phyloP scores from a whole-genome alignment of 1,140 invertebrate genomes.

The Drosophila trapezifrons region DNA sequence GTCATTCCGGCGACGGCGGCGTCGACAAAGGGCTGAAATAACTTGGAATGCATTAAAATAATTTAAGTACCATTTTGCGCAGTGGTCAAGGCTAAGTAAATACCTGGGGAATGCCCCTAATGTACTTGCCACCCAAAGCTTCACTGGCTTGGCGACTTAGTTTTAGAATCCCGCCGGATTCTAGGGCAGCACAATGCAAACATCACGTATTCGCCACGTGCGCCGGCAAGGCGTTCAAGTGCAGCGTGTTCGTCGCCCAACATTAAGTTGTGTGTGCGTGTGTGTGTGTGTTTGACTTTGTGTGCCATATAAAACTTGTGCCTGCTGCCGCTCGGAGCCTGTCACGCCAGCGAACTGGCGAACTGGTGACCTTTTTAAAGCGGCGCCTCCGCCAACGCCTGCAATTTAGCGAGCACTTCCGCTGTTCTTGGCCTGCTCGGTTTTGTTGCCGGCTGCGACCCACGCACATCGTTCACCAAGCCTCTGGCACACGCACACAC shows the following conservation, averaged over 20 bases:
- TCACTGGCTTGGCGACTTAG: constrained; percentile 9
- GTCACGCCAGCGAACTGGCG: constrained; percentile 52
- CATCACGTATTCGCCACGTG: constrained; percentile 71
- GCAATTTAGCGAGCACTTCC: constrained; percentile 59
- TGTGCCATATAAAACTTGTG: constrained; percentile 34
- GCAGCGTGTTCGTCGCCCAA: constrained; percentile 18
- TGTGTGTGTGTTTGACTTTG: too few species aligned
- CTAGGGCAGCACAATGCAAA: constrained; percentile 30
- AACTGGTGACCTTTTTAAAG: constrained; percentile 64
- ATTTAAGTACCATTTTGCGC: constrained; percentile 46
- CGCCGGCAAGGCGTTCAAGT: constrained; percentile 37
- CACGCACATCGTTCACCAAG: constrained; percentile 21
- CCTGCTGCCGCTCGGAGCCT: constrained; percentile 15
- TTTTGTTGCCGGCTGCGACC: not conserved
- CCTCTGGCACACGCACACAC: not conserved
- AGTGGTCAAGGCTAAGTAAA: constrained; percentile 47
- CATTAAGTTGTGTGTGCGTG: constrained; percentile 8
- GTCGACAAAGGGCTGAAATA: constrained; percentile 47
- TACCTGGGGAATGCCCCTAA: constrained; percentile 15
- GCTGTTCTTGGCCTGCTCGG: constrained; percentile 9
- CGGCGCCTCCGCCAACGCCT: constrained; percentile 15
- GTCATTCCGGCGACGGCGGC: constrained; percentile 15
- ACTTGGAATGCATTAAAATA: constrained; percentile 65
- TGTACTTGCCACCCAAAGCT: not conserved
- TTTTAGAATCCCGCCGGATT: constrained; percentile 7